These are phyloP conservation scores for Smittia aterrima DNA, from an alignment of 2,888 invertebrate genomes.

Conservation along the genomic window DNA sequence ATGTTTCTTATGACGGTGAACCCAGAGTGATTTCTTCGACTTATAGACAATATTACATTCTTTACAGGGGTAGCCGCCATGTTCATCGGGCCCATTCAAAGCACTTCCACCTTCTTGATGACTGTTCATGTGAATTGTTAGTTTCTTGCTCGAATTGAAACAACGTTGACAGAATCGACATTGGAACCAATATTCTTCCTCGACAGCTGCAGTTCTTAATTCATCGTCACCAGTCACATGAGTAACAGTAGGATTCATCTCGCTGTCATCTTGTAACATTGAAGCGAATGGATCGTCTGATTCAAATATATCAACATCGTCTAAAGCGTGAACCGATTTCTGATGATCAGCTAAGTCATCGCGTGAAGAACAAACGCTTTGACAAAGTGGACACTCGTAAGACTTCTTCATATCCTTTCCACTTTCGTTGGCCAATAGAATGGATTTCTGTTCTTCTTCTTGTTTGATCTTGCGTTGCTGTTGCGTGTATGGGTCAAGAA, in stretches of 20 bases:
- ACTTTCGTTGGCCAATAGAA: slow-evolving; percentile 23
- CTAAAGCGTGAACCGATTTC: slow-evolving; percentile 49
- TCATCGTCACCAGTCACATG: slow-evolving; percentile 42
- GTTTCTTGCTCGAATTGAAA: slow-evolving; percentile 53
- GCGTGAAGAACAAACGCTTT: slow-evolving; percentile 51
- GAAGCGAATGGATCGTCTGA: slow-evolving; percentile 26
- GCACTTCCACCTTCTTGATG: slow-evolving; percentile 47
- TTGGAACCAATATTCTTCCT: slow-evolving; percentile 51
- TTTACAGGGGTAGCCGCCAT: slow-evolving; percentile 54
- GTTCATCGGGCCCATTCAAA: slow-evolving; percentile 48
- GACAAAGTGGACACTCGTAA: slow-evolving; percentile 52
- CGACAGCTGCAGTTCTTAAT: slow-evolving; percentile 39
- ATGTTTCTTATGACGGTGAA: slow-evolving; percentile 55
- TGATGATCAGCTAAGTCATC: slow-evolving; percentile 51
- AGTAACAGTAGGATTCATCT: background rate
- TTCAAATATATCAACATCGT: slow-evolving; percentile 21
- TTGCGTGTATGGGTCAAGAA: slow-evolving; percentile 35
- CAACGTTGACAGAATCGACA: slow-evolving; percentile 54
- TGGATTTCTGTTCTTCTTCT: slow-evolving; percentile 38
- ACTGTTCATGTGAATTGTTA: slow-evolving; percentile 54
- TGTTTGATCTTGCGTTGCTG: slow-evolving; percentile 36
- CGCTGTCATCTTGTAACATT: slow-evolving; percentile 36
- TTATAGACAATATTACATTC: slow-evolving; percentile 55
- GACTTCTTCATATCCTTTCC: background rate
- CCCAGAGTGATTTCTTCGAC: slow-evolving; percentile 54